Evolutionary conservation across 2,888 invertebrate genomes (phyloP).

Genomic region (Cantharis flavilabris): DNA sequence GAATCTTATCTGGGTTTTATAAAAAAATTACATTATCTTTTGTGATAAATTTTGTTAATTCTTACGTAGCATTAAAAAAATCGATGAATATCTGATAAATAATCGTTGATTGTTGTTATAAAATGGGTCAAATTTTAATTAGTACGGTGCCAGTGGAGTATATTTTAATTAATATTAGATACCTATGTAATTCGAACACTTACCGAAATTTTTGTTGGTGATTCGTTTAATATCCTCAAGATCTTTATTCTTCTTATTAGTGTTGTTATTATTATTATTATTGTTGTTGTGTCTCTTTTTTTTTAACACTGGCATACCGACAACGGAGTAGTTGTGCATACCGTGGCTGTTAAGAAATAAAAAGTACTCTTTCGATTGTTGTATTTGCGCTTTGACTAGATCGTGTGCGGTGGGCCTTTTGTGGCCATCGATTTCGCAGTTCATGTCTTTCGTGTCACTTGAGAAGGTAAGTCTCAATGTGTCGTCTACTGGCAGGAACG

Average conservation of each 20-base stretch:
- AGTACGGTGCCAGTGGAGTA: conserved; percentile 7
- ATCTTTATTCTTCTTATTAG: conserved; percentile 41
- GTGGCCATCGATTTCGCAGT: conserved; percentile 46
- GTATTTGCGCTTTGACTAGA: conserved; percentile 62
- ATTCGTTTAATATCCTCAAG: conserved; percentile 43
- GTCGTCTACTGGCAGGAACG: conserved; percentile 53
- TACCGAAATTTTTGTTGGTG: conserved; percentile 47
- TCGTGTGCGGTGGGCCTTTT: conserved; percentile 40
- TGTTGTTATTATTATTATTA: conserved; percentile 33
- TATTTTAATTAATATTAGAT: not conserved
- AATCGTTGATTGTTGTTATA: not conserved
- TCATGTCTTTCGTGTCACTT: conserved; percentile 49
- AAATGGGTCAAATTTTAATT: conserved; percentile 12
- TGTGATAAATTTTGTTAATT: not conserved
- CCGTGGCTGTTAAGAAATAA: conserved; percentile 64
- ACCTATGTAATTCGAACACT: conserved; percentile 39
- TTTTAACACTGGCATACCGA: conserved; percentile 59
- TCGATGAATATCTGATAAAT: not conserved
- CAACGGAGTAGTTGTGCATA: conserved; percentile 62
- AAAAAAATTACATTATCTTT: not conserved
- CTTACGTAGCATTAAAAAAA: not conserved
- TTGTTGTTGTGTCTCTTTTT: conserved; percentile 44
- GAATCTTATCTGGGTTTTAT: not conserved
- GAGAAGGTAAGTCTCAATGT: conserved; percentile 60
- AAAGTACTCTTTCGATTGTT: conserved; percentile 62